Evolutionary conservation across 2,888 invertebrate genomes (phyloP).

Genomic region (Arctia plantaginis): DNA sequence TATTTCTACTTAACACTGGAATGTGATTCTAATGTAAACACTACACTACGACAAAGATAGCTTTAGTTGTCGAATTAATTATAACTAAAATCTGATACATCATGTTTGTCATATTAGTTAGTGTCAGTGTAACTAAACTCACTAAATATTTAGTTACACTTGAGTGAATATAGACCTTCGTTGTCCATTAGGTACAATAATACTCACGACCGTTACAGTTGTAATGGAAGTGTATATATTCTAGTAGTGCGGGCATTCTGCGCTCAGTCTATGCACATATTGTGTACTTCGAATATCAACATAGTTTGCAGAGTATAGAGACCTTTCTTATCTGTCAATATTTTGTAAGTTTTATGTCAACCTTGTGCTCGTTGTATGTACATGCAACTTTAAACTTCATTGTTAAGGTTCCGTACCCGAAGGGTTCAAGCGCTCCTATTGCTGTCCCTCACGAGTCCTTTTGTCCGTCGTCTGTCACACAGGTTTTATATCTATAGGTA

Average conservation of each 20-base stretch:
- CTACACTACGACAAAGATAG: not conserved
- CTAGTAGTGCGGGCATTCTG: not conserved
- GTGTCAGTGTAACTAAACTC: not conserved
- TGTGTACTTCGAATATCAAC: not conserved
- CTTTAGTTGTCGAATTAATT: not conserved
- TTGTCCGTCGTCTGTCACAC: too few species aligned
- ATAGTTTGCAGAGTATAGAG: not conserved
- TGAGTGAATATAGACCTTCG: not conserved
- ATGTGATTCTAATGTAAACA: not conserved
- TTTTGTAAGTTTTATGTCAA: not conserved
- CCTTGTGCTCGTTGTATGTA: not conserved
- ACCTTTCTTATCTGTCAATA: not conserved
- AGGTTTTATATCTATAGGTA: too few species aligned
- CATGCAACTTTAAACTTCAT: not conserved
- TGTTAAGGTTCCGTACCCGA: too few species aligned
- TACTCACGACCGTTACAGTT: not conserved
- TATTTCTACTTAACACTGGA: not conserved
- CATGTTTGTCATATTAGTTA: not conserved
- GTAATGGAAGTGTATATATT: not conserved
- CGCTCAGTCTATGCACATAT: not conserved
- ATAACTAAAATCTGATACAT: not conserved
- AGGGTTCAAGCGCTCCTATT: too few species aligned
- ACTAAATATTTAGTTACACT: not conserved
- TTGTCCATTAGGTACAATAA: not conserved
- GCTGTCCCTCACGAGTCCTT: not conserved